A percentile compares a stretch with the other conserved stretches of the same genome.
Conservation (phyloP, 1,140 invertebrate genomes). For the Saccostrea glomerata region DNA sequence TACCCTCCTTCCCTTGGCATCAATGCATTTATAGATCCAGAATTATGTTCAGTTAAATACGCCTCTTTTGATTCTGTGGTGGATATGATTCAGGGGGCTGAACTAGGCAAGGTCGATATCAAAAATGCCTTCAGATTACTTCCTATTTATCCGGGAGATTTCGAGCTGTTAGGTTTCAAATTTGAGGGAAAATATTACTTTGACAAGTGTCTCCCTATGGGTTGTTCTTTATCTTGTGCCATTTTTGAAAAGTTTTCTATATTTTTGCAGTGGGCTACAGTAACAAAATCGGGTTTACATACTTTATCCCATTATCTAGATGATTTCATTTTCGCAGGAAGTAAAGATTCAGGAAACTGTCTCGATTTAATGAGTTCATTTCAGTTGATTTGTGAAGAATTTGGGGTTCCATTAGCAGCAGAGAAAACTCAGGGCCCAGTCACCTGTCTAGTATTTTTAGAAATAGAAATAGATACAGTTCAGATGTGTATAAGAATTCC, state of each 20-base stretch:
- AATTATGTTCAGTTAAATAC: conserved; percentile 18
- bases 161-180: background rate
- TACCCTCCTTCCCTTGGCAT: conserved; percentile 32
- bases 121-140: conserved; percentile 42
- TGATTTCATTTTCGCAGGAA: conserved; percentile 27
- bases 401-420: background rate
- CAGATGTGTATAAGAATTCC: conserved; percentile 15
- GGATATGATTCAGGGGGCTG: conserved; percentile 12
- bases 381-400: background rate
- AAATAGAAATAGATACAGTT: conserved; percentile 29
- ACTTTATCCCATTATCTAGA: conserved; percentile 17
- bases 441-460: background rate
- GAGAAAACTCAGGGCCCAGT: background rate
- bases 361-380: background rate
- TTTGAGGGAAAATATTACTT: background rate
- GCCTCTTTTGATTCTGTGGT: conserved; percentile 37
- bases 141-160: conserved; percentile 4
- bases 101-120: conserved; percentile 17
- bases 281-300: background rate
- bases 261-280: background rate
- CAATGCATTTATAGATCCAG: conserved; percentile 40
- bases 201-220: background rate
- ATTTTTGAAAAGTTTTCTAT: conserved; percentile 10
- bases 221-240: background rate
- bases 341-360: background rate